A percentile compares a stretch with the other conserved stretches of the same genome.
phyloP scores from a whole-genome alignment of 2,113 vertebrate genomes.

The Hyaena hyaena region DNA sequence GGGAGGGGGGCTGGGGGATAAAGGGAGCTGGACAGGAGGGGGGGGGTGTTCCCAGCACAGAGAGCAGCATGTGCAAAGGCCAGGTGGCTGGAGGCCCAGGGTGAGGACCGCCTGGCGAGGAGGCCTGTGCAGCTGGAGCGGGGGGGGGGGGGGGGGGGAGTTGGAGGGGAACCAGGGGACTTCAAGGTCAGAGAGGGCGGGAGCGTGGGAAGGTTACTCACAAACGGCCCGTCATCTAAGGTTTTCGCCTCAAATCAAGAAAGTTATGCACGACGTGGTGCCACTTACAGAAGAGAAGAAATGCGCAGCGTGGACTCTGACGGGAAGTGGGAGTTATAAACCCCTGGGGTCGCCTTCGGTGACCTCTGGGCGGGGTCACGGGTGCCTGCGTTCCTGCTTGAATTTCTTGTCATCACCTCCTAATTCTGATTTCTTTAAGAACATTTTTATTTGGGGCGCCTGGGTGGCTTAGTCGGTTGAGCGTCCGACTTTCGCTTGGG shows the following conservation, averaged over 20 bases:
- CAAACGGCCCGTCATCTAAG: neutral
- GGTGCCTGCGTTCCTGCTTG: neutral
- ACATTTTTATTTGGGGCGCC: too few relatives aligned
- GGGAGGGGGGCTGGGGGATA: neutral
- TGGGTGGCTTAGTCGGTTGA: too few relatives aligned
- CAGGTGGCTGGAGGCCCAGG: neutral
- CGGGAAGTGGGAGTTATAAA: neutral
- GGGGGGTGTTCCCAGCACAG: neutral
- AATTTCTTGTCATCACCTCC: neutral
- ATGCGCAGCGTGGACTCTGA: too few relatives aligned
- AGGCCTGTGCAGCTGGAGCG: neutral
- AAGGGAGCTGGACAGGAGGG: neutral
- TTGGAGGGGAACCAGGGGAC: neutral
- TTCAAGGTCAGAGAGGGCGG: neutral
- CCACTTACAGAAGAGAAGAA: neutral
- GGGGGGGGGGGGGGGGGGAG: too few relatives aligned
- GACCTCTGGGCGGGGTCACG: neutral
- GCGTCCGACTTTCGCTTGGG: too few relatives aligned
- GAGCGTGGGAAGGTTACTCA: neutral
- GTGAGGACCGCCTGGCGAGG: neutral
- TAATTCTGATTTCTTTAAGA: neutral
- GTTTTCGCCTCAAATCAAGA: neutral
- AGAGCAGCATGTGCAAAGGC: neutral
- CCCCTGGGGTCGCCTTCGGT: rapidly evolving
- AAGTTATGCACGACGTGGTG: neutral